Base-by-base conservation (phyloP, 2,888 invertebrate genomes). In the Aspidiotus destructor region DNA sequence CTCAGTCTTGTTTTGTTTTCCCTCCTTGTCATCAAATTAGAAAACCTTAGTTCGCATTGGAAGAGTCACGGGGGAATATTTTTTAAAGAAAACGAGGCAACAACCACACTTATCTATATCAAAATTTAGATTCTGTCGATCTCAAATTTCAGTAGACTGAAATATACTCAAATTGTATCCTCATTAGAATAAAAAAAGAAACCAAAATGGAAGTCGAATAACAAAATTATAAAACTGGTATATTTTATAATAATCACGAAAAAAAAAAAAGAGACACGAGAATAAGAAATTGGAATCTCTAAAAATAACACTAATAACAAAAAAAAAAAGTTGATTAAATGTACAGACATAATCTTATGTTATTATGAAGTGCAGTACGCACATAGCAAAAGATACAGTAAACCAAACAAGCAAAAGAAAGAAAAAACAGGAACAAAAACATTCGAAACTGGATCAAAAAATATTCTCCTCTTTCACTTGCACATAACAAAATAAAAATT, bases 151-250 rank as follows among this genome's bases (percentile, higher is more conserved):
- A 28, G 28, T 28, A 5, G 28, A 28, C n/a, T n/a, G n/a, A n/a
- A n/a, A n/a, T n/a, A n/a, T n/a, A n/a, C n/a, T n/a, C n/a, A n/a
- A n/a, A n/a, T n/a, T n/a, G n/a, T n/a, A n/a, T n/a, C n/a, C n/a
- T n/a, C n/a, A n/a, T n/a, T n/a, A n/a, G n/a, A n/a, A n/a, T n/a
- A n/a, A 28, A 28, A 28, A 5, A 1, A 54, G 40, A 16, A 28
- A 63, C 41, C 13, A 54, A 63, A 54, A 63, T 15, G 11, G 17
- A 42, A 28, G 16, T 28, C 16, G 28, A 52, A 5, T 55, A 64
- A 65, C 65, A 65, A 63, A 65, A 65, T 65, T 65, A 65, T 65
- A 65, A 65, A 65, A 65, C 15, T 65, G 65, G 65, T 65, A 65
- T 65, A 65, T 65, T 65, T 65, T 65, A 65, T 65, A 55, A 55